A percentile compares a stretch with the other conserved stretches of the same genome.
Evolutionary conservation across 2,888 invertebrate genomes (phyloP).

Genomic region (Proisotoma minuta): DNA sequence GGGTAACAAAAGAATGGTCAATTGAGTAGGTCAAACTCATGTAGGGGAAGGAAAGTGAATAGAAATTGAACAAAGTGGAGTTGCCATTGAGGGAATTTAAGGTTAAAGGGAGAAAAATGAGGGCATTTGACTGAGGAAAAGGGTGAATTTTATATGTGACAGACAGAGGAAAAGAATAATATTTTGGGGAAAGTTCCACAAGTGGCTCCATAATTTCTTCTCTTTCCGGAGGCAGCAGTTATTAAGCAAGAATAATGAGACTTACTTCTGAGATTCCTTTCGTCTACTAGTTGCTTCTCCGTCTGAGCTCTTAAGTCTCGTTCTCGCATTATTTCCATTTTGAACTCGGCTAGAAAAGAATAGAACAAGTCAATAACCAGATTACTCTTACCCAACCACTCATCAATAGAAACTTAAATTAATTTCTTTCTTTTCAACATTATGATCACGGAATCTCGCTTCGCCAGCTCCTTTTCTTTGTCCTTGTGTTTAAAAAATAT

Average conservation of each 20-base stretch:
- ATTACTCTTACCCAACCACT: slow-evolving; percentile 10
- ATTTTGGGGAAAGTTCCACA: slow-evolving; percentile 10
- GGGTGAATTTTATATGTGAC: too few relatives aligned
- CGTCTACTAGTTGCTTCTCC: slow-evolving; percentile 87
- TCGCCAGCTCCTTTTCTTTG: not conserved
- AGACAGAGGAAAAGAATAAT: not conserved
- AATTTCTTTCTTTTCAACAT: not conserved
- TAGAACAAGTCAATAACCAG: slow-evolving; percentile 13
- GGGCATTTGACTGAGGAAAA: too few relatives aligned
- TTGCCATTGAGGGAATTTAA: too few relatives aligned
- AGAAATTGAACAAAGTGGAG: too few relatives aligned
- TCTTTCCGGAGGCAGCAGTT: not conserved
- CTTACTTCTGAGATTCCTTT: slow-evolving; percentile 92
- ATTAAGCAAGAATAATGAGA: slow-evolving; percentile 44
- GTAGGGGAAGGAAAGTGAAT: too few relatives aligned
- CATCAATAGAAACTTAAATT: slow-evolving; percentile 1
- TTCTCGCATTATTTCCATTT: slow-evolving; percentile 90
- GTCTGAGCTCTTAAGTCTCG: slow-evolving; percentile 88
- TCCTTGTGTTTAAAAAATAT: not conserved
- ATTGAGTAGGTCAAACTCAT: too few relatives aligned
- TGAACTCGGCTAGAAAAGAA: slow-evolving; percentile 73
- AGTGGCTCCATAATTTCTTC: slow-evolving; percentile 7
- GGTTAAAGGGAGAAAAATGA: too few relatives aligned
- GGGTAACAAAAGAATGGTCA: too few relatives aligned
- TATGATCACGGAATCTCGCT: slow-evolving; percentile 5